Base-by-base conservation (phyloP, 2,113 vertebrate species). In the Salvelinus fontinalis region DNA sequence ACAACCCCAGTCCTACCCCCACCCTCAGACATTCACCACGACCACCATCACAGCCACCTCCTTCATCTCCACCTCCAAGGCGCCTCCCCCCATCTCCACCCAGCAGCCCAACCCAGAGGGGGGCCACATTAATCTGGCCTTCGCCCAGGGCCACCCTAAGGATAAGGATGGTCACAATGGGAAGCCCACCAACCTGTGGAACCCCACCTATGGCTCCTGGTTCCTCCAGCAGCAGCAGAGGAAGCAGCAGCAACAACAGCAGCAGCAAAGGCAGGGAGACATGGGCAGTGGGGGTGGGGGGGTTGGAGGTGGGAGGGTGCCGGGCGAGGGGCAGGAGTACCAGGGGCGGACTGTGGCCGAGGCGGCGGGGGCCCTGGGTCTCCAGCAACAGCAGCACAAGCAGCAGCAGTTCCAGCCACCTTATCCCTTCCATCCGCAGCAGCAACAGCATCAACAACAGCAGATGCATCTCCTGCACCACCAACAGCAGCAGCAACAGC, bases 131-230 rank as follows among this genome's bases (percentile, higher is more conserved):
- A 98, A 98, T 85, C 92, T 95, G 89, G 96, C 94, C 0, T 99
- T 97, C 48, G 86, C 94, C 16, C 96, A 97, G 89, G 89, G 94
- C 81, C 94, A 94, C 76, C 85, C 86, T 0, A 71, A 90, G 67
- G 91, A 96, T 84, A 92, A 93, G 86, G 87, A 95, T 70, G 73
- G 90, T 91, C 89, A 92, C 90, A 84, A 93, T 3, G 93, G 97
- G 87, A 99, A 99, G 87, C 95, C 92, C 67, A 99, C 95, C 92
- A 99, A 95, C 79, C 94, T 99, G n/a, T 99, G 97, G 97, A 99
- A 99, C 86, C 98, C 98, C 0, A 99, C 98, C 0, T 99, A 99
- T 0, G 97, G 98, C 75, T 98, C 98, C 0, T 99, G 98, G 97
- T 97, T 98, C 88, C 91, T 97, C 0, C 96, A 98, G 92, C 91